A percentile compares a stretch with the other conserved stretches of the same genome.
These are phyloP conservation scores for Pseudorhiza aurosa DNA, from an alignment of 30 jellyfish, hydroid and myxozoan species.

Conservation along the genomic window DNA sequence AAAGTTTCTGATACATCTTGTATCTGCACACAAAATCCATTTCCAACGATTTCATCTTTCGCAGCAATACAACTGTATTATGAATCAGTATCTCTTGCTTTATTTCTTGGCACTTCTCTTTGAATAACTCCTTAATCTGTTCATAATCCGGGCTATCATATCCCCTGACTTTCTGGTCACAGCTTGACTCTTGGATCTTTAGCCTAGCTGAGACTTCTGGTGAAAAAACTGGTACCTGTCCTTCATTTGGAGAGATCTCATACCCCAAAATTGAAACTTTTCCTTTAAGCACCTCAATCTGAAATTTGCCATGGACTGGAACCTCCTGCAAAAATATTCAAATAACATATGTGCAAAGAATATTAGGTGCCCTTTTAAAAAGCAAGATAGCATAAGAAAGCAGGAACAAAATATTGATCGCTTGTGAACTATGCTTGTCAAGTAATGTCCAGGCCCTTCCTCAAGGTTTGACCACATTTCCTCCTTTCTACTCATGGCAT, in stretches of 20 bases:
- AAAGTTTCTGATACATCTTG: constrained; percentile 2
- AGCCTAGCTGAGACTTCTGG: constrained; percentile 20
- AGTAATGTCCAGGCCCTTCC: too few species aligned
- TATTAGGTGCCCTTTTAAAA: too few species aligned
- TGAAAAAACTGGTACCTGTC: constrained; percentile 10
- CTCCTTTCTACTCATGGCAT: too few species aligned
- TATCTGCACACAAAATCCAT: constrained; percentile 3
- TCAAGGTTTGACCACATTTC: too few species aligned
- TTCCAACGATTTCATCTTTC: background rate
- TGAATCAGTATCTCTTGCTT: background rate
- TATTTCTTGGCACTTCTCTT: background rate
- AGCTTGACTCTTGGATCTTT: constrained; percentile 1
- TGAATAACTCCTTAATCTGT: background rate
- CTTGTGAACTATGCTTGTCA: too few species aligned
- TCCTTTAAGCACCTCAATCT: constrained; percentile 39
- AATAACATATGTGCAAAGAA: too few species aligned
- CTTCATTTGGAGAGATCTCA: constrained; percentile 17
- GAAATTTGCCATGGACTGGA: constrained; percentile 15
- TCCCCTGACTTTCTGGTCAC: background rate
- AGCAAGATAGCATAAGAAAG: too few species aligned
- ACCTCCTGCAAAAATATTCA: constrained; percentile 34
- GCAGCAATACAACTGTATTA: constrained; percentile 4
- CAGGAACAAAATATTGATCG: too few species aligned
- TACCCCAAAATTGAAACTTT: constrained; percentile 21
- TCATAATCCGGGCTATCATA: background rate